phyloP scores from a whole-genome alignment of 2,113 vertebrate species.

The Chiloscyllium plagiosum region DNA sequence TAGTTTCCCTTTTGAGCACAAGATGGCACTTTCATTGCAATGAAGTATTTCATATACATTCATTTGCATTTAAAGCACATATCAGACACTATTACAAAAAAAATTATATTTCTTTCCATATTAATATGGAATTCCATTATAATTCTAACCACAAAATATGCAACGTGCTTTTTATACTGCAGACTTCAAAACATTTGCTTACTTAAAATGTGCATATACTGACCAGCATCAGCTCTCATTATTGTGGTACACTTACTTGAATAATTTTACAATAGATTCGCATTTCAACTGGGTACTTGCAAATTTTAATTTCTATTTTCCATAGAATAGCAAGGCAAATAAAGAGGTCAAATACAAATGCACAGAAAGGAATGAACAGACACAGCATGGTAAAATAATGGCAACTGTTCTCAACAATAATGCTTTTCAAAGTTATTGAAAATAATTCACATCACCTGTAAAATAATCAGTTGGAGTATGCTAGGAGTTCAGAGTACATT shows the following conservation, averaged over 20 bases:
- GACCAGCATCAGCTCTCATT: not conserved
- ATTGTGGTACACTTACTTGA: not conserved
- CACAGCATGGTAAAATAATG: not conserved
- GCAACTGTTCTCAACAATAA: not conserved
- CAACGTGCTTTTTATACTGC: not conserved
- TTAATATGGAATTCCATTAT: not conserved
- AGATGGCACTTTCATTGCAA: not conserved
- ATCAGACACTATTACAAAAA: not conserved
- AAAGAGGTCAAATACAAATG: not conserved
- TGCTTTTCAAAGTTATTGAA: not conserved
- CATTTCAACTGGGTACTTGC: not conserved
- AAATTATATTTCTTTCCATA: not conserved
- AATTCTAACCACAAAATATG: not conserved
- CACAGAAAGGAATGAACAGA: not conserved
- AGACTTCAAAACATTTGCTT: not conserved
- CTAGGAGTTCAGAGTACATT: not conserved
- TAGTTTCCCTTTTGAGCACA: not conserved
- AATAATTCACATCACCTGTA: constrained; percentile 11
- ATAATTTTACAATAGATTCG: not conserved
- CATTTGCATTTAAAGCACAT: constrained; percentile 10
- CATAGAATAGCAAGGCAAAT: constrained; percentile 19
- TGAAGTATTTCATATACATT: not conserved
- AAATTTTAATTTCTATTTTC: not conserved
- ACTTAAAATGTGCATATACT: not conserved
- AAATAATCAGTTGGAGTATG: not conserved